phyloP scores from a whole-genome alignment of 1,140 invertebrate genomes.

The Diabrotica virgifera region DNA sequence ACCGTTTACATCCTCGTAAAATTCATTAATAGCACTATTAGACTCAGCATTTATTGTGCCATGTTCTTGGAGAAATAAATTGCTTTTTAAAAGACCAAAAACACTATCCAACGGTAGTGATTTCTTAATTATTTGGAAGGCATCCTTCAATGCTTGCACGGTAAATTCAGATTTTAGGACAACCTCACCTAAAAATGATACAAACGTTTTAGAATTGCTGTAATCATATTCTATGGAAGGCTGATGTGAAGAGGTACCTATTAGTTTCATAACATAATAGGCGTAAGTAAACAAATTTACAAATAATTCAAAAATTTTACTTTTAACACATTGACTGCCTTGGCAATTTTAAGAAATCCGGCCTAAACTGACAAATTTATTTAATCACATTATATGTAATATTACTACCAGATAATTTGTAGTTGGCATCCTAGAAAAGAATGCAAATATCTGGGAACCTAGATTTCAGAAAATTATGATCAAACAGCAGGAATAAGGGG shows the following conservation, averaged over 20 bases:
- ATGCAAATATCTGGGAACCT: too few species aligned
- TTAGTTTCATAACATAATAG: slow-evolving; percentile 53
- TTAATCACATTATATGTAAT: too few species aligned
- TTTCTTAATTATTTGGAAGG: slow-evolving; percentile 47
- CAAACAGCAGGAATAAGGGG: too few species aligned
- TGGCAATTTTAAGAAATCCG: too few species aligned
- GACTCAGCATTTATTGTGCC: slow-evolving; percentile 53
- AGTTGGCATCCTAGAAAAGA: too few species aligned
- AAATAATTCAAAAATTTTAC: slow-evolving; percentile 42
- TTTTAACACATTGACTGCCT: too few species aligned
- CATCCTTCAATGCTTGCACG: slow-evolving; percentile 41
- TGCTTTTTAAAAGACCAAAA: slow-evolving; percentile 59
- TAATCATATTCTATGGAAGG: slow-evolving; percentile 45
- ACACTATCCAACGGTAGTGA: slow-evolving; percentile 64
- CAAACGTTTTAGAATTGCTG: slow-evolving; percentile 6
- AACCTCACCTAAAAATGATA: slow-evolving; percentile 16
- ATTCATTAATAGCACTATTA: slow-evolving; percentile 56
- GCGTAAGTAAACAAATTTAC: too few species aligned
- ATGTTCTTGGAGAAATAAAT: slow-evolving; percentile 58
- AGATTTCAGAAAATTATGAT: too few species aligned
- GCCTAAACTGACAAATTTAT: too few species aligned
- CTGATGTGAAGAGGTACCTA: slow-evolving; percentile 56
- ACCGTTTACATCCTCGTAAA: slow-evolving; percentile 50
- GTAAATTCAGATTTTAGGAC: slow-evolving; percentile 18
- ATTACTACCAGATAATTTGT: too few species aligned